Percentiles rank a stretch among this genome's conserved stretches.
Conservation (phyloP, 2,113 vertebrate species). For the Eclectus roratus region DNA sequence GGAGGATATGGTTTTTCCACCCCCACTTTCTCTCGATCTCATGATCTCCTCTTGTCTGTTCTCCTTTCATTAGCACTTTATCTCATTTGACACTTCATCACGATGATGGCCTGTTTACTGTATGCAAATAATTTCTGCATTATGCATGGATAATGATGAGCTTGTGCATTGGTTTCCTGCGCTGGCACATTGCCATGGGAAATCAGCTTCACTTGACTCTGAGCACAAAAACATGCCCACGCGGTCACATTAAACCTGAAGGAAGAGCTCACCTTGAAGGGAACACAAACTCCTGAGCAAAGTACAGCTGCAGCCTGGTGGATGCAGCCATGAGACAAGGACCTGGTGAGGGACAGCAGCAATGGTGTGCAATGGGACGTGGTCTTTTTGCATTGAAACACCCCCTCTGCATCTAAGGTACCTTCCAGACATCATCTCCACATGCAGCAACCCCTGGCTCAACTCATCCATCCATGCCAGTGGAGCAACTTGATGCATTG, state of each 20-base stretch:
- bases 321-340: neutral
- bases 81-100: slow-evolving; percentile 48
- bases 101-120: slow-evolving; percentile 53
- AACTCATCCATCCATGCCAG: rapidly evolving
- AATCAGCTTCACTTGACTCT: slow-evolving; percentile 41
- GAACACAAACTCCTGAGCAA: neutral
- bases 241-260: neutral
- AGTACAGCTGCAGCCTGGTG: neutral
- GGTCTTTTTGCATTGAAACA: neutral
- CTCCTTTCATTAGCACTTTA: slow-evolving; percentile 45
- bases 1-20: neutral
- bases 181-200: slow-evolving; percentile 42
- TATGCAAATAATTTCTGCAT: slow-evolving; percentile 64
- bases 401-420: neutral
- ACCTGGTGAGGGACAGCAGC: neutral
- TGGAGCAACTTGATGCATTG: neutral
- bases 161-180: slow-evolving; percentile 43
- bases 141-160: slow-evolving; percentile 62
- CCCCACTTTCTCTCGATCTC: neutral
- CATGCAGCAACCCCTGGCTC: rapidly evolving
- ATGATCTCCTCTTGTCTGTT: slow-evolving; percentile 22
- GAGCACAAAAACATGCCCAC: neutral
- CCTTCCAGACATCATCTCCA: neutral
- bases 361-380: rapidly evolving
- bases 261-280: slow-evolving; percentile 32